Conservation (phyloP, 2,888 invertebrate species). For the Monochamus alternatus region DNA sequence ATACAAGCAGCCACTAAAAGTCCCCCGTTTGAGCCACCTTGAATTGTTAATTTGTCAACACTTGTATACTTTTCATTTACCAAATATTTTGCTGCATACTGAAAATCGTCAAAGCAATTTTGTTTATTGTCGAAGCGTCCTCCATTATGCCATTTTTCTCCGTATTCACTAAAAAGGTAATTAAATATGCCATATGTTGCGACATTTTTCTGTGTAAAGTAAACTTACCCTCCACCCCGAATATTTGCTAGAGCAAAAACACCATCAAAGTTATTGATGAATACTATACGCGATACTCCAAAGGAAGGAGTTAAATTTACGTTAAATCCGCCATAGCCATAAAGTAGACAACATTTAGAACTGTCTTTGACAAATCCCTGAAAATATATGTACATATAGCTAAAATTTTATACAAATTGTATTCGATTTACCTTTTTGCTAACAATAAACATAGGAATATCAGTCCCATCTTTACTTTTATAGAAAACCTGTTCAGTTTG, state of each 20-base stretch:
- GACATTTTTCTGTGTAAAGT: neutral
- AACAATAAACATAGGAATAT: slow-evolving; percentile 96
- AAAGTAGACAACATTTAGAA: slow-evolving; percentile 87
- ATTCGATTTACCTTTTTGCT: slow-evolving; percentile 77
- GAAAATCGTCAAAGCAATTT: slow-evolving; percentile 98
- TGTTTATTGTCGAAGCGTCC: slow-evolving; percentile 95
- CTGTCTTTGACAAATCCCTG: slow-evolving; percentile 80
- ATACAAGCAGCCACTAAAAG: slow-evolving; percentile 94
- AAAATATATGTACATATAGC: slow-evolving; percentile 41
- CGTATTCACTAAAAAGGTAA: slow-evolving; percentile 85
- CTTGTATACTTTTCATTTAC: slow-evolving; percentile 86
- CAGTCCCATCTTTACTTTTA: slow-evolving; percentile 92
- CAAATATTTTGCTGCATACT: slow-evolving; percentile 91
- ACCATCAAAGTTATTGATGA: slow-evolving; percentile 92
- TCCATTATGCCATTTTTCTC: slow-evolving; percentile 96
- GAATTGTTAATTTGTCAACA: slow-evolving; percentile 84
- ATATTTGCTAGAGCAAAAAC: slow-evolving; percentile 94
- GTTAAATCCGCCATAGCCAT: slow-evolving; percentile 99
- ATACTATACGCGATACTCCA: slow-evolving; percentile 88
- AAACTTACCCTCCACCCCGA: slow-evolving; percentile 91
- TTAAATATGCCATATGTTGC: too few relatives aligned
- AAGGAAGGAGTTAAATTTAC: slow-evolving; percentile 93
- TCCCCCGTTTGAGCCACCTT: slow-evolving; percentile 98
- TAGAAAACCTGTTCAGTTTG: slow-evolving; percentile 94
- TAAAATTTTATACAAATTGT: too few relatives aligned